phyloP scores from a whole-genome alignment of 2,113 vertebrate species.

The Lamprologus sp. region DNA sequence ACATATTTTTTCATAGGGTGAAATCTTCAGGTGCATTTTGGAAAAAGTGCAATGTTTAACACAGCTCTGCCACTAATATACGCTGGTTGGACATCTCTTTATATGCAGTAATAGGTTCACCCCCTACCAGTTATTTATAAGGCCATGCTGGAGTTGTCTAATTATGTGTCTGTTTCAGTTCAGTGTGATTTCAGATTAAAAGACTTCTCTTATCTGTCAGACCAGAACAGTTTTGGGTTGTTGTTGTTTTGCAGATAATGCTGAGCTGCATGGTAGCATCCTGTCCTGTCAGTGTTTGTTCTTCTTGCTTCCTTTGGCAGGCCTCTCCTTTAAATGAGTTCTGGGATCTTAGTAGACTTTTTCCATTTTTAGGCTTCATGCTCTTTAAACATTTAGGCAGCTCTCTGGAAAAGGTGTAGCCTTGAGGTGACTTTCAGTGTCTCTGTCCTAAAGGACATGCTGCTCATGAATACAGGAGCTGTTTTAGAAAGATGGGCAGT shows the following conservation, averaged over 20 bases:
- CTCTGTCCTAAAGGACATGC: not conserved
- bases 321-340: not conserved
- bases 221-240: not conserved
- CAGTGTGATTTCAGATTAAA: not conserved
- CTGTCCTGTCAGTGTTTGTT: not conserved
- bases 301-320: not conserved
- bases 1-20: not conserved
- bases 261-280: not conserved
- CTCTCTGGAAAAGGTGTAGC: not conserved
- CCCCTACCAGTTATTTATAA: slow-evolving; percentile 6
- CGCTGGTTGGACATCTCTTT: not conserved
- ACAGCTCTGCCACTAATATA: not conserved
- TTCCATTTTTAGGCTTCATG: not conserved
- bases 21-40: not conserved
- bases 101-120: not conserved
- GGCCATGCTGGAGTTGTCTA: not conserved
- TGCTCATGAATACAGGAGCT: not conserved
- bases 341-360: not conserved
- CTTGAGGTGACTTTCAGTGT: not conserved
- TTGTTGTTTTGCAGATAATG: not conserved
- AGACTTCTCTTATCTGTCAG: not conserved
- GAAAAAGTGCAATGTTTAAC: not conserved
- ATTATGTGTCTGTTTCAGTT: not conserved
- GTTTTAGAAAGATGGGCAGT: not conserved
- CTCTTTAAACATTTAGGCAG: not conserved